Evolutionary conservation across 1,140 invertebrate genomes (phyloP), one percentile per base, ranked within the genome.

Genomic region (Leptinotarsa defecta): DNA sequence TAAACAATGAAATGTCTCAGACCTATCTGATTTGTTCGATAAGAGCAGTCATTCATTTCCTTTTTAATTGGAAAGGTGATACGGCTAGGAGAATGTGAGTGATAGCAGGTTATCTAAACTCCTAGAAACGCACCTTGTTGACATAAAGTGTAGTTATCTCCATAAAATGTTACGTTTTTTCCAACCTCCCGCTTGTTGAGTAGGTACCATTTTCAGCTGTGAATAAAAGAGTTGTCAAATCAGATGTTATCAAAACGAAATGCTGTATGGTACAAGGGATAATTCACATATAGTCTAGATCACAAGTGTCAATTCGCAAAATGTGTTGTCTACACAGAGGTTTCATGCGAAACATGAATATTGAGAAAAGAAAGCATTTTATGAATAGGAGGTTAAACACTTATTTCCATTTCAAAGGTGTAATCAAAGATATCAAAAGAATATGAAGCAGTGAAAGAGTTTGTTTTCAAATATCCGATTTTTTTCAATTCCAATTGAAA

Each of bases 121-220:
- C 17, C 52, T 57, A n/a, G 17, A 57, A 57, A 57, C 52, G 52
- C 15, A 57, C 15, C n/a, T 57, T 57, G 52, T 57, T 15, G 52
- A 57, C 52, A 57, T 19, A 19, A 57, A 57, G 52, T 57, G 17
- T 57, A 68, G 76, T 74, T 70, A 74, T 65, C 48, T 3, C 48
- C 72, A 74, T 77, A 74, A 74, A 74, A 69, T 68, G 48, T 74
- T 74, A 74, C 57, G 76, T 77, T 74, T 68, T 72, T 62, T 17
- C 57, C 76, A 68, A 68, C 72, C 71, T 71, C 43, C 48, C 4
- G n/a, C 75, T 74, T 62, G 24, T 62, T 69, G 48, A 57, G 6
- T n/a, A n/a, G n/a, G n/a, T n/a, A 17, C 52, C 15, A 6, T n/a
- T n/a, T 8, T n/a, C 17, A 6, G 17, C 13, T n/a, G n/a, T 57